Evolutionary conservation across 1,140 invertebrate species (phyloP).

Genomic region (Chironomus striatipennis): DNA sequence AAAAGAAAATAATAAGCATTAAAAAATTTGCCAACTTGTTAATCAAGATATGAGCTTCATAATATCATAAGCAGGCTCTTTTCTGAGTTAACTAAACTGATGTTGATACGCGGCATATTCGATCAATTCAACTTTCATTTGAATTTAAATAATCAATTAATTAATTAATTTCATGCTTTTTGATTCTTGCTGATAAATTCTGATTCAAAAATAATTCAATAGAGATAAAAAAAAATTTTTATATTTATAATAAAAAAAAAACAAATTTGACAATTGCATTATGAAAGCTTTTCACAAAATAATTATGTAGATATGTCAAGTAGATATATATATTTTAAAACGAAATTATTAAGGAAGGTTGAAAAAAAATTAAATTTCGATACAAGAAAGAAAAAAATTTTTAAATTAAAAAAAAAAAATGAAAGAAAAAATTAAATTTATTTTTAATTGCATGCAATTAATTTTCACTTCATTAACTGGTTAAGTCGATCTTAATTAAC

Average conservation of each 20-base stretch:
- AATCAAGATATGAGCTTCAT: not conserved
- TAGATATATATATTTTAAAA: too few species aligned
- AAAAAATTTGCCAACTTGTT: not conserved
- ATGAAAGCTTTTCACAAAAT: conserved; percentile 4
- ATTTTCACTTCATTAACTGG: too few species aligned
- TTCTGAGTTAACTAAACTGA: too few species aligned
- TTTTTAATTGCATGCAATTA: not conserved
- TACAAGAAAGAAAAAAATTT: not conserved
- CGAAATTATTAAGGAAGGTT: too few species aligned
- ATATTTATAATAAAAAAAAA: not conserved
- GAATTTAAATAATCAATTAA: not conserved
- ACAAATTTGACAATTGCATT: conserved; percentile 20
- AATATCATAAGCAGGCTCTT: conserved; percentile 8
- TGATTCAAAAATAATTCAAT: too few species aligned
- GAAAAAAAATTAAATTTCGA: too few species aligned
- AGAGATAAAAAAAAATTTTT: not conserved
- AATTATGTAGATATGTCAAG: not conserved
- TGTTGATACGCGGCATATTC: too few species aligned
- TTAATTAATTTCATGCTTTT: not conserved
- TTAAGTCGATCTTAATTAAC: too few species aligned
- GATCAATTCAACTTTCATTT: too few species aligned
- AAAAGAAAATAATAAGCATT: not conserved
- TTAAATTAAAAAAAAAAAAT: not conserved
- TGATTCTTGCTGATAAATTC: not conserved
- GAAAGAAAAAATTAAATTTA: not conserved